phyloP scores from a whole-genome alignment of 2,888 invertebrate genomes.

The Entomobrya multifasciata region DNA sequence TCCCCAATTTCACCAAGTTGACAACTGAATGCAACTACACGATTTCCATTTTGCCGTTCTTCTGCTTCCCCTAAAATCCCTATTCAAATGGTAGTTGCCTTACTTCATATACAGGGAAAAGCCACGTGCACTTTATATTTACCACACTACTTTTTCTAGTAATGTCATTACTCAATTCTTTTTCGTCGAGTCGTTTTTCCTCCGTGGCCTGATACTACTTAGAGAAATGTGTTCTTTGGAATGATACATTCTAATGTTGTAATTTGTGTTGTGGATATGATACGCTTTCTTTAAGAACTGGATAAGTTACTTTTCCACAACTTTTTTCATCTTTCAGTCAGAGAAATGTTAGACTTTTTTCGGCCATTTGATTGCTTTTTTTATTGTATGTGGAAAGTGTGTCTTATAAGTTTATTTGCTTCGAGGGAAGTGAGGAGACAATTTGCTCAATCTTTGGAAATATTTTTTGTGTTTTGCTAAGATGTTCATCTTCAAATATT shows the following conservation, averaged over 20 bases:
- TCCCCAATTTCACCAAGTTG: not conserved
- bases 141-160: conserved; percentile 36
- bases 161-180: conserved; percentile 46
- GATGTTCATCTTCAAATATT: not conserved
- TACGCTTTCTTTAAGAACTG: not conserved
- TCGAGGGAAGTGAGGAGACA: not conserved
- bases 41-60: not conserved
- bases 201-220: not conserved
- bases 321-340: conserved; percentile 3
- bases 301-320: not conserved
- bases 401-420: conserved; percentile 4
- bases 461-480: not conserved
- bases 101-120: conserved; percentile 6
- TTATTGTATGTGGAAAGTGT: conserved; percentile 44
- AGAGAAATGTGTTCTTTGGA: conserved; percentile 9
- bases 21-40: not conserved
- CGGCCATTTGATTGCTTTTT: conserved; percentile 58
- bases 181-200: not conserved
- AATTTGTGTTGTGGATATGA: conserved; percentile 57
- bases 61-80: not conserved
- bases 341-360: conserved; percentile 26
- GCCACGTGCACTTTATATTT: conserved; percentile 52
- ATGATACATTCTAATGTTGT: conserved; percentile 47
- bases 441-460: not conserved
- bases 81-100: conserved; percentile 5